These are phyloP conservation scores for Aldrovandia affinis DNA, from an alignment of 2,797 vertebrate species.

Conservation along the genomic window DNA sequence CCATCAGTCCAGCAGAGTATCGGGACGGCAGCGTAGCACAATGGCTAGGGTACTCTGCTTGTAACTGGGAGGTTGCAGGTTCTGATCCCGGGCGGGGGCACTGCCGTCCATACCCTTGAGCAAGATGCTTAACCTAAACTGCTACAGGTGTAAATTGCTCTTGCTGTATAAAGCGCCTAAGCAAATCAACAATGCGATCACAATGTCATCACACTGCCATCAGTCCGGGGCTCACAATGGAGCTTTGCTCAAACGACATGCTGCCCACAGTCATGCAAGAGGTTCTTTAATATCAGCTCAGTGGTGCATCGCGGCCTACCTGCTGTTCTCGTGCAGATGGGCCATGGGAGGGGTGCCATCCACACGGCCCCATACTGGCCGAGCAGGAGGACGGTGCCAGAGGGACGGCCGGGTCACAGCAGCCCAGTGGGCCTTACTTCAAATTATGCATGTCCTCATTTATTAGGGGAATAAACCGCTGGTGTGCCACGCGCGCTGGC, in stretches of 20 bases:
- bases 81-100: neutral
- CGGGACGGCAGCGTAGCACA: neutral
- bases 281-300: neutral
- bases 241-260: neutral
- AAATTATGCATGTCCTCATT: neutral
- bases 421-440: neutral
- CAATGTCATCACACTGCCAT: neutral
- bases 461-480: neutral
- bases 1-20: neutral
- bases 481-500: neutral
- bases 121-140: neutral
- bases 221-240: neutral
- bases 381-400: neutral
- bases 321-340: neutral
- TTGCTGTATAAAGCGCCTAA: neutral
- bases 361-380: neutral
- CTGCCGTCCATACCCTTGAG: neutral
- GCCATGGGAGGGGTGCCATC: neutral
- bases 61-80: neutral
- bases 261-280: neutral
- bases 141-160: no score
- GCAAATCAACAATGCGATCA: neutral
- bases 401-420: neutral
- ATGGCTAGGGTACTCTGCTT: neutral
- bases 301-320: neutral